Base-by-base conservation (phyloP, 2,113 vertebrate species). In the Gnathochromis pfefferi region DNA sequence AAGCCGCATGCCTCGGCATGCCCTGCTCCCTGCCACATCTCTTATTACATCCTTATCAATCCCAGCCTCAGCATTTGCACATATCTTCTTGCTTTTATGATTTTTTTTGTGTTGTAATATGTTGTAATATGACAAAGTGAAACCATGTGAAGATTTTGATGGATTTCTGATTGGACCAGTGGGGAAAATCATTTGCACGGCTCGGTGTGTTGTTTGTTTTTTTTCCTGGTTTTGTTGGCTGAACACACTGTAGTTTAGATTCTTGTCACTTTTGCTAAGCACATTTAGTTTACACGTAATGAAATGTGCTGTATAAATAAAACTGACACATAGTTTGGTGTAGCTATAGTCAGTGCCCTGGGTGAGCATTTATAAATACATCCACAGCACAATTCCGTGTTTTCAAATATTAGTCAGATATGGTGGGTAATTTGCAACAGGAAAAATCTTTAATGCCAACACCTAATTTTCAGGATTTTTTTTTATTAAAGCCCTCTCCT, bases 31-130 rank as follows among this genome's bases (percentile, higher is more conserved):
- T 47, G 35, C 80, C 45, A 31, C 87, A 40, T 91, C 80, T 49
- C 35, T 13, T 35, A 81, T 78, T 78, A 45, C 80, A 80, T 68
- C 65, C 86, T 83, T 81, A 75, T 92, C 86, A 45, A 5, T 58
- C 12, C 19, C 60, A 54, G 51, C 68, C 84, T 93, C 89, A 60
- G 88, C 84, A 88, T 47, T 85, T 82, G 60, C 51, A 83, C 84
- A 89, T 85, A 87, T 93, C 70, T 51, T 51, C 47, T 82, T 80
- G 87, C 85, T 84, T 73, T 49, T 87, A 12, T 68, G 42, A 70
- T 83, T 79, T 85, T 35, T 4, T 35, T 80, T 12, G 14, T 47
- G 16, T 47, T 47, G 45, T 47, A 45, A 14, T 45, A 2, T 55
- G 11, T 55, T 55, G 68, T 9, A 21, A 26, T 35, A 40, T 73